phyloP scores from a whole-genome alignment of 1,140 invertebrate species.

The Spodoptera litura region DNA sequence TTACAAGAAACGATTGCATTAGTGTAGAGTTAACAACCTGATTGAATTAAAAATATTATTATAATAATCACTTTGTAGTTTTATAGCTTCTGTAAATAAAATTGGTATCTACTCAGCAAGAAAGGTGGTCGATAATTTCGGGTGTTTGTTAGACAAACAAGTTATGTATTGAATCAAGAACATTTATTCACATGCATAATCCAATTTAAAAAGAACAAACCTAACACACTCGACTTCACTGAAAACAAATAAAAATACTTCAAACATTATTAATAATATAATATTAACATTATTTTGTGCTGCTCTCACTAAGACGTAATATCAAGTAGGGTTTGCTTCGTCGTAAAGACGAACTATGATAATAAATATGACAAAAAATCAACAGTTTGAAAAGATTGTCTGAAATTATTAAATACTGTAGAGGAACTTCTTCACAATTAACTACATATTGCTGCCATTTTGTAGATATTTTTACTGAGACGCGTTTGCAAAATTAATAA shows the following conservation, averaged over 20 bases:
- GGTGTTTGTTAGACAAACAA: slow-evolving; percentile 59
- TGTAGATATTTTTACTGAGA: no score
- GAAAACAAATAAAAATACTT: slow-evolving; percentile 67
- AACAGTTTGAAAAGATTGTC: no score
- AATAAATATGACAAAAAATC: not conserved
- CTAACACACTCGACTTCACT: slow-evolving; percentile 76
- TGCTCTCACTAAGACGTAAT: slow-evolving; percentile 50
- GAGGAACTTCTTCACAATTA: no score
- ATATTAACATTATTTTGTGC: slow-evolving; percentile 58
- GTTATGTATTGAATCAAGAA: slow-evolving; percentile 73
- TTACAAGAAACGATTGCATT: not conserved
- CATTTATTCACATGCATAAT: slow-evolving; percentile 83
- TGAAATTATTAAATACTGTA: no score
- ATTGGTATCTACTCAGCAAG: not conserved
- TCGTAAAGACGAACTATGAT: not conserved
- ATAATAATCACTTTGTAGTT: no score
- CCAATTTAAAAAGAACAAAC: slow-evolving; percentile 78
- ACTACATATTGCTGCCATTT: no score
- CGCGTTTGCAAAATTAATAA: no score
- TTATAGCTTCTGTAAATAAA: no score
- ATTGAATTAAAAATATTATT: no score
- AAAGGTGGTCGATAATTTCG: not conserved
- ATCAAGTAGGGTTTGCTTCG: slow-evolving; percentile 1
- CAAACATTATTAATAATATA: slow-evolving; percentile 57
- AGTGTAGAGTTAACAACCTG: no score